phyloP scores from a whole-genome alignment of 2,797 vertebrate species.

The Cirrhinus molitorella region DNA sequence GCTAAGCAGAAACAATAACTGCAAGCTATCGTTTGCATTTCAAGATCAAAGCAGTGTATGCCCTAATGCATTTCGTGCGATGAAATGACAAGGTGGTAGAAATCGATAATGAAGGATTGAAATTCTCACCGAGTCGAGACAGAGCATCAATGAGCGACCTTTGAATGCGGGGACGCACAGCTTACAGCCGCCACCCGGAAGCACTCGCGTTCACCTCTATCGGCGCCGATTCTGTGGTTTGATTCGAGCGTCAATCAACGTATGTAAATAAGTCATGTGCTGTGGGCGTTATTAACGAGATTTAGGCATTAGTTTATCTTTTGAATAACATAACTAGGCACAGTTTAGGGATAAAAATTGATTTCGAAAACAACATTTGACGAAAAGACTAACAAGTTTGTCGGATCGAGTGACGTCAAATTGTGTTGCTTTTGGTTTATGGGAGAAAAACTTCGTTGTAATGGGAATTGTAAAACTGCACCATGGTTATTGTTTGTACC shows the following conservation, averaged over 20 bases:
- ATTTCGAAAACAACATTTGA: background rate
- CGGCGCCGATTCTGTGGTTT: constrained; percentile 29
- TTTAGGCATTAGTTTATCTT: background rate
- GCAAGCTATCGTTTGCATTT: background rate
- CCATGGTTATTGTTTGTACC: background rate
- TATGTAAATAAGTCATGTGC: background rate
- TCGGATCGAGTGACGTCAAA: background rate
- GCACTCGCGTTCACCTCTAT: constrained; percentile 25
- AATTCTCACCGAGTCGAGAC: constrained; percentile 28
- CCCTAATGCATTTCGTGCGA: background rate
- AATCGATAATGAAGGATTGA: constrained; percentile 7
- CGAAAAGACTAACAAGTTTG: background rate
- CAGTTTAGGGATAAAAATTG: background rate
- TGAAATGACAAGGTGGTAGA: background rate
- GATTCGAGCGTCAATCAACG: constrained; percentile 9
- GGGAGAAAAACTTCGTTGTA: background rate
- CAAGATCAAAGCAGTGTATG: background rate
- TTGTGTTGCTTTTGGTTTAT: background rate
- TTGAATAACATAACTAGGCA: background rate
- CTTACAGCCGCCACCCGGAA: constrained; percentile 58
- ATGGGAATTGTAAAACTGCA: background rate
- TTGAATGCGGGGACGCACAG: constrained; percentile 54
- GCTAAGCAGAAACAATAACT: constrained; percentile 16
- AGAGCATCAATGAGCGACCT: constrained; percentile 62
- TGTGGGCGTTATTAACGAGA: background rate